Base-by-base conservation (phyloP, 2,888 invertebrate species). In the Achlya flavicornis region DNA sequence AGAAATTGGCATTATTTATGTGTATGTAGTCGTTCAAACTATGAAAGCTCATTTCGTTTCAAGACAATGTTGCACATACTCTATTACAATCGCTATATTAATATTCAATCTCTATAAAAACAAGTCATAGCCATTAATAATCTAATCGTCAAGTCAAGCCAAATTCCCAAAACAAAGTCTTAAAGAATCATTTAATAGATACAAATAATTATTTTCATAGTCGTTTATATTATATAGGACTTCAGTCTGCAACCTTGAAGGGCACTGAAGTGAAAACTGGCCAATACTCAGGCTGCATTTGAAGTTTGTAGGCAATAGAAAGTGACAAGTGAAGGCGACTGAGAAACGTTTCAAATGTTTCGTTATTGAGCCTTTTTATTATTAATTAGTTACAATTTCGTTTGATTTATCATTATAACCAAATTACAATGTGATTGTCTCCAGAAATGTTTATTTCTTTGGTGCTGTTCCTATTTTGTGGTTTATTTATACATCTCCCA, bases 401-500 rank as follows among this genome's bases (percentile, higher is more conserved):
- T 53, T 19, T 53, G 10, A 53, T 19, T 53, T 2, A 19, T 53
- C 8, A 10, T 53, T 53, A 19, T 53, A 53, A 53, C 53, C 53
- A 53, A 53, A 53, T 53, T 53, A 19, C 53, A 16, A 10, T 76
- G 77, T 81, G 80, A 81, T 79, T 70, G 33, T 61, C 64, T 81
- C 79, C 77, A 83, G 82, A 83, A 76, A 71, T 66, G 35, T 41
- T 63, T 60, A 62, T 66, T 71, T 69, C 14, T 75, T 79, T 80
- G 79, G 79, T 80, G 80, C 79, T 83, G 79, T 83, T 82, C 78
- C 76, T 80, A 76, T 70, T 53, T 68, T 66, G 71, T 68, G 64
- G 60, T 61, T 61, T 66, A 71, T 66, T 75, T 70, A 66, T 64
- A 72, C 63, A 64, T 66, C 61, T 68, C 64, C 41, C 53, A 38